These are phyloP conservation scores for Pyrochroa serraticornis DNA, from an alignment of 2,888 invertebrate genomes.

Conservation along the genomic window DNA sequence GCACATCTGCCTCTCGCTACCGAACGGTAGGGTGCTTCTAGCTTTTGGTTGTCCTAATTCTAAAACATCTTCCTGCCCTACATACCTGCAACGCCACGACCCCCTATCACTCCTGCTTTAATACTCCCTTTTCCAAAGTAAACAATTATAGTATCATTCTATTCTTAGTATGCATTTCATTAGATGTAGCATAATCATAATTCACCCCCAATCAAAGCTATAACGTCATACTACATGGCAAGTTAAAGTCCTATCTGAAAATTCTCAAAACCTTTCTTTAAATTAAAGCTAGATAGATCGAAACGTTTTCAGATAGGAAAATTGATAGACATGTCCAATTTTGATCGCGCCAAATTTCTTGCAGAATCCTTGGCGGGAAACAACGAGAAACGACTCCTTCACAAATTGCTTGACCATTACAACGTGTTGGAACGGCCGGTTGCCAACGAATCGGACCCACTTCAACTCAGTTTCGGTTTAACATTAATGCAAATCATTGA, in stretches of 20 bases:
- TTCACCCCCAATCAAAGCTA: no score
- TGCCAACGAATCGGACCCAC: slow-evolving; percentile 94
- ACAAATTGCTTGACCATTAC: slow-evolving; percentile 90
- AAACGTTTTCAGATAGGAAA: no score
- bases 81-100: slow-evolving; percentile 5
- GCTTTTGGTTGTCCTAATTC: slow-evolving; percentile 2
- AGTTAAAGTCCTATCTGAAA: no score
- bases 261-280: no score
- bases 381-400: slow-evolving; percentile 91
- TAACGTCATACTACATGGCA: no score
- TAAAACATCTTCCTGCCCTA: not conserved
- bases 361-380: slow-evolving; percentile 83
- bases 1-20: slow-evolving; percentile 59
- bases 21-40: slow-evolving; percentile 54
- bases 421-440: slow-evolving; percentile 94
- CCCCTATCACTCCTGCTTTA: not conserved
- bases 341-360: slow-evolving; percentile 40
- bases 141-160: not conserved
- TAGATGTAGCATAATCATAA: no score
- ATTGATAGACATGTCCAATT: no score
- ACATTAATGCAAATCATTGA: slow-evolving; percentile 98
- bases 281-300: no score
- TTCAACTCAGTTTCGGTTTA: slow-evolving; percentile 94
- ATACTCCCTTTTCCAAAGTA: not conserved
- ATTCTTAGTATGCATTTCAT: not conserved